These are phyloP conservation scores for Vireo griseus DNA, from an alignment of 2,797 vertebrate species.

Conservation along the genomic window DNA sequence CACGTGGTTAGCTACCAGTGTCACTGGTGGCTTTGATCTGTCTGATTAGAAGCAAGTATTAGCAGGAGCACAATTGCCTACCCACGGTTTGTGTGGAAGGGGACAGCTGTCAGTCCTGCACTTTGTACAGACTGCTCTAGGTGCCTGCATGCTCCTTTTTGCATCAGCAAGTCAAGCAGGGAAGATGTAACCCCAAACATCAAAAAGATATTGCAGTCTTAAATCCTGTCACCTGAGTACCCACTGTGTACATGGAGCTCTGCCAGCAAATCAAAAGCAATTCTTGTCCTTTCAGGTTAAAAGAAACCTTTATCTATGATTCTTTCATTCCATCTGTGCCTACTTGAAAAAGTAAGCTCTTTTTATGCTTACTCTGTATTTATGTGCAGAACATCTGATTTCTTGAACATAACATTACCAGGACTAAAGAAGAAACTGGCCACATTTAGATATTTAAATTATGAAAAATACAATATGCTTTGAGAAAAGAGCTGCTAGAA, in stretches of 20 bases:
- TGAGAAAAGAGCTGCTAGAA: not conserved
- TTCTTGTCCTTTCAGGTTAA: not conserved
- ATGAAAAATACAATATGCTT: not conserved
- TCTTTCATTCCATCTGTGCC: not conserved
- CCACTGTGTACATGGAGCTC: not conserved
- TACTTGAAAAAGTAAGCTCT: not conserved
- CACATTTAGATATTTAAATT: not conserved
- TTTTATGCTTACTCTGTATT: not conserved
- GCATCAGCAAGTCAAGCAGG: not conserved
- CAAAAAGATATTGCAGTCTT: not conserved
- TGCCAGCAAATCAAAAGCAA: not conserved
- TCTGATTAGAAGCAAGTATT: not conserved
- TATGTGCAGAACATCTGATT: not conserved
- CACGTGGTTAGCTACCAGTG: not conserved
- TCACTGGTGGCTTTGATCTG: not conserved
- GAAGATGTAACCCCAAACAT: not conserved
- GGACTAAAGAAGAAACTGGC: not conserved
- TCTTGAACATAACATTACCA: not conserved
- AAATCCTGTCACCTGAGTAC: not conserved
- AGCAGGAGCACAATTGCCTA: not conserved
- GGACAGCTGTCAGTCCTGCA: not conserved
- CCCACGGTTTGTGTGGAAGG: not conserved
- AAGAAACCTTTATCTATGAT: not conserved
- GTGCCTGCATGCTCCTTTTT: not conserved
- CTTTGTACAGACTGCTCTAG: not conserved